A percentile compares a stretch with the other conserved stretches of the same genome.
Evolutionary conservation across 1,140 invertebrate genomes (phyloP).

Genomic region (Atta texana): DNA sequence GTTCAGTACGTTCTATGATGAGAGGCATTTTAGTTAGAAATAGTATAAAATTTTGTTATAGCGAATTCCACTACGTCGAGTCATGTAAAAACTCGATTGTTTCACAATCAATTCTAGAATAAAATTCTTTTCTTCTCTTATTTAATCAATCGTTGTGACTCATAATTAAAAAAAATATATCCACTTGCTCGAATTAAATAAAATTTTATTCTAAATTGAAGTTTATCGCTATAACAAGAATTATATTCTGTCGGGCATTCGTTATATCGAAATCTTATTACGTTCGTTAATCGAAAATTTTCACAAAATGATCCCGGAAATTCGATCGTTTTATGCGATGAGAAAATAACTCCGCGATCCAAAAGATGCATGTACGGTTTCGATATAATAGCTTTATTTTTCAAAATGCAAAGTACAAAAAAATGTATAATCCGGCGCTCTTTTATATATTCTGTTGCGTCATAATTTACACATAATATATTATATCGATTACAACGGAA

Average conservation of each 20-base stretch:
- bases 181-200: not conserved
- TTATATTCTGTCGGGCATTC: not conserved
- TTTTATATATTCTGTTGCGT: constrained; percentile 28
- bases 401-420: constrained; percentile 52
- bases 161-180: not conserved
- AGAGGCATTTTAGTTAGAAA: not conserved
- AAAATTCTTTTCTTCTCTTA: not conserved
- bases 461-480: constrained; percentile 11
- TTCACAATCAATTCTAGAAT: not conserved
- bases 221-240: not conserved
- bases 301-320: not conserved
- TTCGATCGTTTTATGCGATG: constrained; percentile 9
- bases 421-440: constrained; percentile 23
- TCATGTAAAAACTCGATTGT: not conserved
- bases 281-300: not conserved
- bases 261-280: constrained; percentile 20
- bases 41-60: constrained; percentile 10
- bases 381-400: constrained; percentile 62
- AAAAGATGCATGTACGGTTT: constrained; percentile 12
- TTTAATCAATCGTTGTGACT: not conserved
- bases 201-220: constrained; percentile 16
- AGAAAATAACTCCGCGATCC: constrained; percentile 36
- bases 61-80: not conserved
- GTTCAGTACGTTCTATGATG: not conserved
- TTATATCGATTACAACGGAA: not conserved